Conservation (phyloP, 2,888 invertebrate genomes). For the Philhelius pedissequus region DNA sequence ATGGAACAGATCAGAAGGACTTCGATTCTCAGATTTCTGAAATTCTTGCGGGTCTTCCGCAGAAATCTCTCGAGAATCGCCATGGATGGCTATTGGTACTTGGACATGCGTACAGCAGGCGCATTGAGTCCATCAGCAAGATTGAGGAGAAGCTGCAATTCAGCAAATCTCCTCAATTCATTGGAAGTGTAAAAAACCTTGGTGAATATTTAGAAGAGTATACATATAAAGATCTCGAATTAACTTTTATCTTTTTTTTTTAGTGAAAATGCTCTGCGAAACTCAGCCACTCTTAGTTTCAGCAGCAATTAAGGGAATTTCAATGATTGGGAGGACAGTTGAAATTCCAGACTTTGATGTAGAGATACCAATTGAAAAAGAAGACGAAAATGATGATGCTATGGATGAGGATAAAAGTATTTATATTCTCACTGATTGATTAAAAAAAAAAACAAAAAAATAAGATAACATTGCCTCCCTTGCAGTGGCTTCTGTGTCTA, state of each 20-base stretch:
- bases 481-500: slow-evolving; percentile 78
- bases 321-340: slow-evolving; percentile 85
- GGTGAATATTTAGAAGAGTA: slow-evolving; percentile 77
- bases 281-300: slow-evolving; percentile 83
- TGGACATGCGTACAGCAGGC: slow-evolving; percentile 85
- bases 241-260: slow-evolving; percentile 67
- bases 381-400: slow-evolving; percentile 71
- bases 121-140: slow-evolving; percentile 80
- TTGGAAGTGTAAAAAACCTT: slow-evolving; percentile 81
- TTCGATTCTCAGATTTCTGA: slow-evolving; percentile 80
- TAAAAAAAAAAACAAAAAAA: not conserved
- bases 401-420: slow-evolving; percentile 73
- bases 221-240: rapidly evolving
- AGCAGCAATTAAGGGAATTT: slow-evolving; percentile 86
- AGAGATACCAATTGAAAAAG: slow-evolving; percentile 73
- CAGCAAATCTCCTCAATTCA: slow-evolving; percentile 82
- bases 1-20: slow-evolving; percentile 80
- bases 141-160: slow-evolving; percentile 75
- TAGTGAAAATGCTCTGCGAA: slow-evolving; percentile 84
- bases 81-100: slow-evolving; percentile 88
- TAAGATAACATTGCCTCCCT: not conserved
- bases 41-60: slow-evolving; percentile 73
- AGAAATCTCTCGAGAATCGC: slow-evolving; percentile 81
- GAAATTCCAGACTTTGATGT: slow-evolving; percentile 83
- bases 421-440: not conserved